These are phyloP conservation scores for Drosophila serrata DNA, from an alignment of 1,140 invertebrate species.

Conservation along the genomic window DNA sequence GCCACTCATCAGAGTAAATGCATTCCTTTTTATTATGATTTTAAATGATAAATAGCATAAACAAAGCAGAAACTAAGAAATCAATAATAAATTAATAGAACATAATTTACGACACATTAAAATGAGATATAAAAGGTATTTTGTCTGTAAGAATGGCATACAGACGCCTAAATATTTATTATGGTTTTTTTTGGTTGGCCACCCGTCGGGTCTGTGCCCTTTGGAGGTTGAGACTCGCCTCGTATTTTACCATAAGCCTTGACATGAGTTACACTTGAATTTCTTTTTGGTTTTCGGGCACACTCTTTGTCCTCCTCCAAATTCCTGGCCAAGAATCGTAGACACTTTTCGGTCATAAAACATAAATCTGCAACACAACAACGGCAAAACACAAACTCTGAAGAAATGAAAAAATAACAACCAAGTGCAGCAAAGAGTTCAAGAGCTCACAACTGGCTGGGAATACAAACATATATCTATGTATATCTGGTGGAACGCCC, in stretches of 20 bases:
- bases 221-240: neutral
- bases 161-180: constrained; percentile 2
- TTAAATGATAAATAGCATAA: too few relatives aligned
- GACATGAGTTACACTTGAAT: constrained; percentile 40
- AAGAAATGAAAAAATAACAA: constrained; percentile 29
- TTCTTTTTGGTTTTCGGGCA: constrained; percentile 13
- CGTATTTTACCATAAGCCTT: constrained; percentile 42
- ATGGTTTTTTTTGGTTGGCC: neutral
- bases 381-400: constrained; percentile 8
- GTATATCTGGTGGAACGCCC: constrained; percentile 18
- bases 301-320: constrained; percentile 8
- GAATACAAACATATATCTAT: constrained; percentile 34
- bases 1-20: too few relatives aligned
- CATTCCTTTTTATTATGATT: too few relatives aligned
- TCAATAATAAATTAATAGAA: constrained; percentile 1
- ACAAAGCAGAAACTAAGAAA: neutral
- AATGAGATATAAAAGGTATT: constrained; percentile 7
- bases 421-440: constrained; percentile 59
- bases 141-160: constrained; percentile 1
- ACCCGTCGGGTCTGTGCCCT: neutral
- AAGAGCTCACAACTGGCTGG: constrained; percentile 55
- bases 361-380: constrained; percentile 66
- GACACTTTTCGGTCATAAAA: constrained; percentile 66
- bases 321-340: constrained; percentile 35
- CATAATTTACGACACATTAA: neutral